Base-by-base conservation (phyloP, 2,888 invertebrate genomes). In the Metacarcinus magister region DNA sequence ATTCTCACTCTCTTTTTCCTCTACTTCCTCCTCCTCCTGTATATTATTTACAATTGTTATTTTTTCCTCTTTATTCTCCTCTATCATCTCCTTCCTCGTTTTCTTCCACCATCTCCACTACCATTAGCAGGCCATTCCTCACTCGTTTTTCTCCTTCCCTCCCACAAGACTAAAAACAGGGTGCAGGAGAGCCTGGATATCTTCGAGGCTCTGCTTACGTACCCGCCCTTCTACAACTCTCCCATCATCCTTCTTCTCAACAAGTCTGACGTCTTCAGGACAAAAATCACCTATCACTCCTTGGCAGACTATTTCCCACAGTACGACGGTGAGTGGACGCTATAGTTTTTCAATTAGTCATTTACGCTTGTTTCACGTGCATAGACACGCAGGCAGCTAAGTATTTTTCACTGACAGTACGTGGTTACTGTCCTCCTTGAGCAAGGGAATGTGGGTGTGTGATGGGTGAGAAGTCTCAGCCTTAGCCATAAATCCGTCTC, bases 91-190 rank as follows among this genome's bases (percentile, higher is more conserved):
- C 4, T 28, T 75, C 75, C 75, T 28, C 28, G 10, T n/a, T 8
- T 75, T 75, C 75, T 75, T 10, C n/a, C n/a, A 23, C n/a, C 28
- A 28, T n/a, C 28, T 28, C 28, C 28, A 28, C 10, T 23, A 75
- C 16, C 19, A 23, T 23, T 23, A 19, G 16, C 67, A 67, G 16
- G 23, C 0, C 23, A 4, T 54, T 7, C 23, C 94, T 89, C 28
- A 48, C 39, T 39, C 39, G 2, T 39, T 39, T 39, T 39, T 39
- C 39, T 39, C 89, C 39, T 16, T 54, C 10, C 60, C 2, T 43
- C 46, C 32, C 82, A 99, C 97, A 98, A 99, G 96, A 98, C 98
- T 97, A 98, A 98, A 98, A 99, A 99, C 98, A 98, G 99, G 94
- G 98, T 98, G 97, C 98, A 98, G 97, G 98, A 97, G 82, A 97